phyloP scores from a whole-genome alignment of 2,888 invertebrate species.

The Flexamia atlantica region DNA sequence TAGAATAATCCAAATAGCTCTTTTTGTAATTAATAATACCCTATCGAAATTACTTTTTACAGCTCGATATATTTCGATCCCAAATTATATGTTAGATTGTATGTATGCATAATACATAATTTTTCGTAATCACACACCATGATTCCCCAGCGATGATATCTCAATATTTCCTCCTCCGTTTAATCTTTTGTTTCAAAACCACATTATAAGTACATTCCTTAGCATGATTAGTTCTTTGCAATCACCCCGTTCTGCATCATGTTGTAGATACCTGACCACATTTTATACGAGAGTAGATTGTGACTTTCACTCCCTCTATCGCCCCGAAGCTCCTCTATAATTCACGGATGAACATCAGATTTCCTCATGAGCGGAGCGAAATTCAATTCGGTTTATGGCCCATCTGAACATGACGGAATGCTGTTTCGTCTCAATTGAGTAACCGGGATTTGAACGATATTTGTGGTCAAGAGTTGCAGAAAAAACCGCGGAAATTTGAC shows the following conservation, averaged over 20 bases:
- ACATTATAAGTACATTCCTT: background rate
- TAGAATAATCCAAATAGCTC: too few species aligned
- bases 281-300: background rate
- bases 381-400: background rate
- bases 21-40: too few species aligned
- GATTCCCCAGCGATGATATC: too few species aligned
- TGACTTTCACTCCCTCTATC: background rate
- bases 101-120: too few species aligned
- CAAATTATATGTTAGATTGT: too few species aligned
- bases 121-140: too few species aligned
- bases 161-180: background rate
- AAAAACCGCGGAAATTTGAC: too few species aligned
- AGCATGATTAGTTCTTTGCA: background rate
- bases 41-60: too few species aligned
- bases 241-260: background rate
- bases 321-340: background rate
- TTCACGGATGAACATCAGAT: background rate
- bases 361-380: background rate
- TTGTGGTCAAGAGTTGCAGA: too few species aligned
- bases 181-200: background rate
- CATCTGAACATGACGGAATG: background rate
- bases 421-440: background rate
- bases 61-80: too few species aligned
- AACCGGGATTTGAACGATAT: too few species aligned
- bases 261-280: background rate